These are phyloP conservation scores for Actinemys pallida DNA, from an alignment of 2,113 vertebrate species.

Conservation along the genomic window DNA sequence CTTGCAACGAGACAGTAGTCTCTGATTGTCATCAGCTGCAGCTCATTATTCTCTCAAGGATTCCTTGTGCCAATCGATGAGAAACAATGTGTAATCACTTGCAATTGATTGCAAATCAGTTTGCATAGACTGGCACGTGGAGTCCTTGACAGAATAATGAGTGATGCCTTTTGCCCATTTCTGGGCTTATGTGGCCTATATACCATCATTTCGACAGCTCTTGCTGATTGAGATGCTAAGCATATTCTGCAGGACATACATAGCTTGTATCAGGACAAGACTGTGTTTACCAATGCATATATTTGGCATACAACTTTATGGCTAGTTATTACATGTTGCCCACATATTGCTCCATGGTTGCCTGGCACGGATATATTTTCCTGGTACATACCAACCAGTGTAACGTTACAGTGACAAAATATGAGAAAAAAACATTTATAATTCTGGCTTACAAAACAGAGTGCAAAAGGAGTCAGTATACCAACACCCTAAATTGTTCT, in stretches of 20 bases:
- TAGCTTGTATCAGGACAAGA: neutral
- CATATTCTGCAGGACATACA: neutral
- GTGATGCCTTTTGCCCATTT: constrained; percentile 65
- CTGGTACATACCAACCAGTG: rapidly evolving
- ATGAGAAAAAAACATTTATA: neutral
- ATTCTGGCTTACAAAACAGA: neutral
- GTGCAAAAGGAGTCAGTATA: neutral
- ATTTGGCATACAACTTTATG: neutral
- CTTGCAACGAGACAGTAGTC: constrained; percentile 79
- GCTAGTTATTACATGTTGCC: rapidly evolving
- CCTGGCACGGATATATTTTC: neutral
- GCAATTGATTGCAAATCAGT: constrained; percentile 85
- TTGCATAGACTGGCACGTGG: constrained; percentile 72
- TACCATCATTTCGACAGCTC: constrained; percentile 18
- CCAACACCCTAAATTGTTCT: neutral
- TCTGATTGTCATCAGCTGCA: constrained; percentile 86
- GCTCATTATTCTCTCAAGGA: constrained; percentile 85
- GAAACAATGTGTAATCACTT: constrained; percentile 87
- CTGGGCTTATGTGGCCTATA: constrained; percentile 12
- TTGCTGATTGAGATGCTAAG: neutral
- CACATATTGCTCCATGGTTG: rapidly evolving
- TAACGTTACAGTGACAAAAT: neutral
- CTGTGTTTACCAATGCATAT: neutral
- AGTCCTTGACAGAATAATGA: constrained; percentile 66
- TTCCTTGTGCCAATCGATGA: constrained; percentile 81